Conservation (phyloP, 2,113 vertebrate genomes). For the Aspidoscelis tigris region DNA sequence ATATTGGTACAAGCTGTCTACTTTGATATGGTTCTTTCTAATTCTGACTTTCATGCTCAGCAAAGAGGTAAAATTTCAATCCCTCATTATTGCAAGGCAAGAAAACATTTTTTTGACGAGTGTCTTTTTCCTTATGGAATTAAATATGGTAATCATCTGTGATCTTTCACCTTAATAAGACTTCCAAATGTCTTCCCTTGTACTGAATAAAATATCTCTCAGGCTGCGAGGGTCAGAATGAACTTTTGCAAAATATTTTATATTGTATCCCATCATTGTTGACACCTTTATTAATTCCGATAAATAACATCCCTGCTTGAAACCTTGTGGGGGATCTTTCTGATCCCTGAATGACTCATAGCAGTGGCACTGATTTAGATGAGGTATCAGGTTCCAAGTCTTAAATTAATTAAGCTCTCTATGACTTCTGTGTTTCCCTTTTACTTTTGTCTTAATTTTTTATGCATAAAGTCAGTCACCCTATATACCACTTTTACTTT, state of each 20-base stretch:
- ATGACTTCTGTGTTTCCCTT: fast-evolving
- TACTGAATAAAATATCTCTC: not conserved
- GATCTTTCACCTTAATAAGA: not conserved
- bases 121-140: not conserved
- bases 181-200: not conserved
- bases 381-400: not conserved
- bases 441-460: slow-evolving; percentile 7
- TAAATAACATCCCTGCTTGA: not conserved
- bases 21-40: not conserved
- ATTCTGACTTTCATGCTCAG: not conserved
- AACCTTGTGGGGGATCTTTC: not conserved
- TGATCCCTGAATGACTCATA: not conserved
- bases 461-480: slow-evolving; percentile 6
- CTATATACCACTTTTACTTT: slow-evolving; percentile 14
- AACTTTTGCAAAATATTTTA: not conserved
- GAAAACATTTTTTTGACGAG: too few species aligned
- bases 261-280: not conserved
- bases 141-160: not conserved
- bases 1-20: not conserved
- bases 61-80: not conserved
- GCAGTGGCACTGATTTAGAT: not conserved
- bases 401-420: slow-evolving; percentile 6
- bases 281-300: not conserved
- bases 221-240: too few species aligned
- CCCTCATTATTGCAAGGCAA: too few species aligned